Evolutionary conservation across 2,113 vertebrate genomes (phyloP), one percentile per base, ranked within the genome.

Genomic region (Xyrauchen texanus): DNA sequence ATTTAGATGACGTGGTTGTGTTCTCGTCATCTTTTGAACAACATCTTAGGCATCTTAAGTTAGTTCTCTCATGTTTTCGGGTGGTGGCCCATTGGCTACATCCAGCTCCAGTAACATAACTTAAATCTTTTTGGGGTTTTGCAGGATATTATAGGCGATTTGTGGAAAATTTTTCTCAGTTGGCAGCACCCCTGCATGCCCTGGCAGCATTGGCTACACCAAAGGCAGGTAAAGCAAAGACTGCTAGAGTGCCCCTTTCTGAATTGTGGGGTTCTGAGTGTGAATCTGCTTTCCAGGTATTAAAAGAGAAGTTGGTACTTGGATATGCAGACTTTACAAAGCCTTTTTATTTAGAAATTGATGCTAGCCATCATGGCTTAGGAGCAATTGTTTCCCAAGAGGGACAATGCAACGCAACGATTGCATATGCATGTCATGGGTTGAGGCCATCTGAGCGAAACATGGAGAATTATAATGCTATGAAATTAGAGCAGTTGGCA

Each of bases 181-280:
- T 58, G 5, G 57, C 57, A 58, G 57, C n/a, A 3, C 13, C 57
- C 13, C 57, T 58, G 13, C 57, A 58, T 58, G n/a, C 57, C 13
- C 57, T 58, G 5, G 57, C 6, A 15, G 13, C 57, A 58, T 58
- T 58, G n/a, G 57, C n/a, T 15, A 7, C 5, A 7, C 57, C 7
- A 6, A 58, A 34, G 21, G 21, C 21, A 34, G 21, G 21, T 34
- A 34, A 34, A 34, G 3, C 21, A 34, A 34, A 34, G 21, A 34
- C 21, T 3, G 3, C 21, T 34, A 58, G 57, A 15, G n/a, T 58
- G 13, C 57, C 57, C 6, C 13, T 58, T 15, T 2, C 1, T 6
- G 57, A 58, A 15, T 5, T 58, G 57, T 58, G 57, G n/a, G 57
- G 57, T 58, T 58, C 57, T 58, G 57, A 58, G 57, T 58, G 57